These are phyloP conservation scores for Peromyscus leucopus DNA, from an alignment of 2,113 vertebrate species.

Conservation along the genomic window DNA sequence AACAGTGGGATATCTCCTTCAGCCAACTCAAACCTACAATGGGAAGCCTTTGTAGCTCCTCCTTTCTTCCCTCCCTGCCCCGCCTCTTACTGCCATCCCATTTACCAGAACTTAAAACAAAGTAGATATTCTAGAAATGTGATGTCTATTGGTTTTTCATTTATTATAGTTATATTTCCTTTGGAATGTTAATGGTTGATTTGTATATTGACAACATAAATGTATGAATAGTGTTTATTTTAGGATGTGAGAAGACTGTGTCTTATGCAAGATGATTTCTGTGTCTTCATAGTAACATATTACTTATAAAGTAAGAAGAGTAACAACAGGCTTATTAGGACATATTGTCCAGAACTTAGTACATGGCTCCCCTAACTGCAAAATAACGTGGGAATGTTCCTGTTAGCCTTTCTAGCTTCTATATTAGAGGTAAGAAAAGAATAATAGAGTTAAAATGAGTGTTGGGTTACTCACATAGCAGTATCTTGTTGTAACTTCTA, in stretches of 20 bases:
- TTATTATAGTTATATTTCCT: conserved; percentile 44
- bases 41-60: not conserved
- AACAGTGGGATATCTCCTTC: conserved; percentile 15
- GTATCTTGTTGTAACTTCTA: not conserved
- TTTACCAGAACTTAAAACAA: conserved; percentile 75
- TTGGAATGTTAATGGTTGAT: conserved; percentile 79
- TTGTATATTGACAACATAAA: conserved; percentile 81
- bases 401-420: not conserved
- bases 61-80: not conserved
- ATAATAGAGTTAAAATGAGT: not conserved
- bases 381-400: not conserved
- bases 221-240: conserved; percentile 69
- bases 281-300: conserved; percentile 73
- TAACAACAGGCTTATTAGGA: not conserved
- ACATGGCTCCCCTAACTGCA: not conserved
- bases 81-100: conserved; percentile 66
- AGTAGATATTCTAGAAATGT: conserved; percentile 76
- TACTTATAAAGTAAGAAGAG: conserved; percentile 51
- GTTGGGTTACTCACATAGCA: not conserved
- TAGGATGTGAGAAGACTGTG: conserved; percentile 54
- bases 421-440: not conserved
- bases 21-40: conserved; percentile 45
- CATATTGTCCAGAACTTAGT: not conserved
- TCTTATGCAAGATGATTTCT: not conserved
- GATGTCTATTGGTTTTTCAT: conserved; percentile 81